These are phyloP conservation scores for Trachelus stipa DNA, from an alignment of 2,888 invertebrate species.

Conservation along the genomic window DNA sequence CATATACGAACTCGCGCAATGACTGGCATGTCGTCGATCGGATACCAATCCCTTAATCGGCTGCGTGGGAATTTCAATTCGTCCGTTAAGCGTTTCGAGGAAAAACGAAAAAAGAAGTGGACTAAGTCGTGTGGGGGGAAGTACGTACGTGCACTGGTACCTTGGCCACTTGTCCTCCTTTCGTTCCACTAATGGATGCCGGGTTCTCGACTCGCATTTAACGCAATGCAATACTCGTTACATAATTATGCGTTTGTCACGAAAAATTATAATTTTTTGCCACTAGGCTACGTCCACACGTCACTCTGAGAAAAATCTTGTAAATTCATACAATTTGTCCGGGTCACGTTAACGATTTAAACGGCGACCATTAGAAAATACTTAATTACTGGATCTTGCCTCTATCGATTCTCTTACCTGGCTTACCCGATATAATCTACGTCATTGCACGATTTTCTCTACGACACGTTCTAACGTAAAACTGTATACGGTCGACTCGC, in stretches of 20 bases:
- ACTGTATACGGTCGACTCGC: background rate
- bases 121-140: conserved; percentile 1
- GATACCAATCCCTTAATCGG: conserved; percentile 21
- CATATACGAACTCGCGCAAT: background rate
- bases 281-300: background rate
- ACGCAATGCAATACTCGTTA: conserved; percentile 39
- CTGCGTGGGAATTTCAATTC: conserved; percentile 35
- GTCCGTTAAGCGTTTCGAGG: conserved; percentile 32
- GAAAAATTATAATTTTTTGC: conserved; percentile 22
- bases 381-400: background rate
- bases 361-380: background rate
- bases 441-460: background rate
- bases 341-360: background rate
- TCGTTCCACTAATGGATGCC: conserved; percentile 39
- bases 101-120: conserved; percentile 21
- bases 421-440: background rate
- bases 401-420: background rate
- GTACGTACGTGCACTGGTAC: conserved; percentile 2
- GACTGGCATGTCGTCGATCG: background rate
- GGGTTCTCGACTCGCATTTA: conserved; percentile 23
- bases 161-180: conserved; percentile 15
- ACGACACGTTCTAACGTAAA: background rate
- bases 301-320: background rate
- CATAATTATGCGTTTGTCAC: conserved; percentile 36
- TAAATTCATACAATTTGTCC: background rate